Conservation (phyloP, 2,113 vertebrate genomes). For the Sturnira hondurensis region DNA sequence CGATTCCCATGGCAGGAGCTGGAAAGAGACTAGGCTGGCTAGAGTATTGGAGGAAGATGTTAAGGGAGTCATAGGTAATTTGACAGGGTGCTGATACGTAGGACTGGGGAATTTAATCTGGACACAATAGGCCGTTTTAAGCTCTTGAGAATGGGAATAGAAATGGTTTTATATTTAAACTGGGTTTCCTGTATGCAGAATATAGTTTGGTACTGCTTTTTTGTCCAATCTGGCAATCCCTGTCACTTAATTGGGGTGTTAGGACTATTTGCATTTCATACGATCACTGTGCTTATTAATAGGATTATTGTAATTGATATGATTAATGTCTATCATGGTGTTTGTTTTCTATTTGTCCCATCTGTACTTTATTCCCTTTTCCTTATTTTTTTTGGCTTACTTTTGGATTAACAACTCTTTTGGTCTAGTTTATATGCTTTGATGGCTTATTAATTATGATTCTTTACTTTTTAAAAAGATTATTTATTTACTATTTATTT, state of each 20-base stretch:
- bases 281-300: neutral
- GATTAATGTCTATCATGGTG: neutral
- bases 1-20: neutral
- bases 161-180: no score
- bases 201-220: neutral
- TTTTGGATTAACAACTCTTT: neutral
- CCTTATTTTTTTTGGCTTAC: neutral
- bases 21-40: neutral
- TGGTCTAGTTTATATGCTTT: neutral
- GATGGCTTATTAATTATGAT: no score
- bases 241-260: neutral
- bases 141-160: neutral
- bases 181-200: no score
- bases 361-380: neutral
- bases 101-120: neutral
- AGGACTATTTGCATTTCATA: neutral
- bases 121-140: neutral
- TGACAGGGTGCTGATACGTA: neutral
- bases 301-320: no score
- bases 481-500: no score
- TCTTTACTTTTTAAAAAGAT: no score
- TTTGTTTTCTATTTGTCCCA: neutral
- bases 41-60: neutral
- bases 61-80: no score
- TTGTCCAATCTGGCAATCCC: neutral